A percentile compares a stretch with the other conserved stretches of the same genome.
phyloP scores from a whole-genome alignment of 1,140 invertebrate genomes.

The Arctopsyche grandis region DNA sequence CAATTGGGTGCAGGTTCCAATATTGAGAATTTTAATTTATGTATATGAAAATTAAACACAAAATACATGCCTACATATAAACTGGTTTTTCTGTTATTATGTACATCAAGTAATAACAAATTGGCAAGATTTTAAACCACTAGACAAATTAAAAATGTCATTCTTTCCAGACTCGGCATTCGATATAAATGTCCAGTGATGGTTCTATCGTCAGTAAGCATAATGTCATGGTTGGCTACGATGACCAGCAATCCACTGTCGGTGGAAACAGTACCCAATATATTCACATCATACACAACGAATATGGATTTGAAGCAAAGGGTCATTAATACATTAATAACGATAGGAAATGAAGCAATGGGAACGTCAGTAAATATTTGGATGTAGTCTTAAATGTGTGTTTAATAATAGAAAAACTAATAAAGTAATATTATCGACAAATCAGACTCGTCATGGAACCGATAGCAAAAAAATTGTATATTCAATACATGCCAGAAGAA shows the following conservation, averaged over 20 bases:
- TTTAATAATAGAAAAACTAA: neutral
- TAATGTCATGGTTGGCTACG: slow-evolving; percentile 48
- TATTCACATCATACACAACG: slow-evolving; percentile 37
- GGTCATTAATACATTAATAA: slow-evolving; percentile 44
- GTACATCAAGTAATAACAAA: too few relatives aligned
- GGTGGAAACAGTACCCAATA: slow-evolving; percentile 45
- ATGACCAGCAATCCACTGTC: slow-evolving; percentile 42
- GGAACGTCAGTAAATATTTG: slow-evolving; percentile 33
- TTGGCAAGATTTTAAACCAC: too few relatives aligned
- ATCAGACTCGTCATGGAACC: slow-evolving; percentile 34
- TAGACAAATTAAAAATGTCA: too few relatives aligned
- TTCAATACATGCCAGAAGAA: slow-evolving; percentile 45
- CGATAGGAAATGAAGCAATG: slow-evolving; percentile 36
- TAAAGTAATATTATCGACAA: neutral
- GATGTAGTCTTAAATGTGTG: neutral
- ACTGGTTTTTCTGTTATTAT: too few relatives aligned
- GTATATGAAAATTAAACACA: too few relatives aligned
- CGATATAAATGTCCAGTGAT: slow-evolving; percentile 47
- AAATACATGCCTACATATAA: too few relatives aligned
- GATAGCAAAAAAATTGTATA: slow-evolving; percentile 40
- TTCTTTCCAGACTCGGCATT: slow-evolving; percentile 48
- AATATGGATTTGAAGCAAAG: slow-evolving; percentile 44
- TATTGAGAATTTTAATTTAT: too few relatives aligned
- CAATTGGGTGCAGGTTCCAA: too few relatives aligned
- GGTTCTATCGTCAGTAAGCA: slow-evolving; percentile 37